Evolutionary conservation across 2,888 invertebrate species (phyloP).

Genomic region (Yponomeuta plumbellus): DNA sequence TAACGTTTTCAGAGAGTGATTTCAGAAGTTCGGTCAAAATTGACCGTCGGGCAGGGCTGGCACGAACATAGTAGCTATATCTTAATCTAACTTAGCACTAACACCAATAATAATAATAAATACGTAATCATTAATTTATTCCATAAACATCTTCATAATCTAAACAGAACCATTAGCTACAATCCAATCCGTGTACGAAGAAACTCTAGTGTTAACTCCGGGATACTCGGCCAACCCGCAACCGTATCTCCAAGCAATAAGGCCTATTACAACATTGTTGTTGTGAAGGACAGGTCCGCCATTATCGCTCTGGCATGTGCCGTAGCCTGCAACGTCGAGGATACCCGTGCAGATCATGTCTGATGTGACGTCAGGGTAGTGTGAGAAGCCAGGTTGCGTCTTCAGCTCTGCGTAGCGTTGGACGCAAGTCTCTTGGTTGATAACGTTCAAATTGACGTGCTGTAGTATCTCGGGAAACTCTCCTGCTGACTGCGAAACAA

Average conservation of each 20-base stretch:
- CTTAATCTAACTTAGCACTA: no score
- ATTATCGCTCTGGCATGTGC: conserved; percentile 43
- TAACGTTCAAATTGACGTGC: conserved; percentile 28
- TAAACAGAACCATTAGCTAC: conserved; percentile 10
- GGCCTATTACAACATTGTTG: conserved; percentile 44
- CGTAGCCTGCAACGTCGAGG: conserved; percentile 22
- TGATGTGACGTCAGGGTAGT: conserved; percentile 22
- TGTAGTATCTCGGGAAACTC: conserved; percentile 20
- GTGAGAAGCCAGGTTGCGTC: conserved; percentile 12
- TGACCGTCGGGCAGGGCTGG: no score
- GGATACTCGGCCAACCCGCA: conserved; percentile 55
- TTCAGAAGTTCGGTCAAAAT: no score
- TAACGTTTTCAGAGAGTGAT: no score
- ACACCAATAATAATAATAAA: no score
- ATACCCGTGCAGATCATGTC: conserved; percentile 31
- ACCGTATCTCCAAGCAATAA: conserved; percentile 56
- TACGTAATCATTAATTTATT: no score
- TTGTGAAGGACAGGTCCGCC: conserved; percentile 46
- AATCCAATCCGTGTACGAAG: conserved; percentile 25
- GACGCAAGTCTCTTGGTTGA: conserved; percentile 31
- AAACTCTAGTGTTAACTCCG: conserved; percentile 55
- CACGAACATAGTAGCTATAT: no score
- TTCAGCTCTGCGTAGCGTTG: conserved; percentile 27
- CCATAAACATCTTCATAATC: no score
- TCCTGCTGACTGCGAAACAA: conserved; percentile 22